Evolutionary conservation across 2,888 invertebrate species (phyloP).

Genomic region (Anaspis maculata): DNA sequence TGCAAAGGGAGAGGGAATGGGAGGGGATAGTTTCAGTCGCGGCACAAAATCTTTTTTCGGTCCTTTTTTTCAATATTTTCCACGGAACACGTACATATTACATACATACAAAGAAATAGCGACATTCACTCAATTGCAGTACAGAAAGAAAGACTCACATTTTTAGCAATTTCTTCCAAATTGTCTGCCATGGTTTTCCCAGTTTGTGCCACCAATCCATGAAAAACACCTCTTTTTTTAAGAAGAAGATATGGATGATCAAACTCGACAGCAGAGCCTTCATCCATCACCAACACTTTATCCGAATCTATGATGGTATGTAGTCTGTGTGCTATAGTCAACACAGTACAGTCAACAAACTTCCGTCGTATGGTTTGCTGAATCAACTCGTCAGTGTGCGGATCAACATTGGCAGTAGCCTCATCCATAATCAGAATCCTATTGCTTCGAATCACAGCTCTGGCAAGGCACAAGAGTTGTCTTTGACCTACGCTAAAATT

Average conservation of each 20-base stretch:
- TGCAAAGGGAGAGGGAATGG: too few relatives aligned
- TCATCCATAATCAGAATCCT: constrained; percentile 46
- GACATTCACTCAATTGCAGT: too few relatives aligned
- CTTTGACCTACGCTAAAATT: constrained; percentile 44
- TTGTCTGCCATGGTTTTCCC: constrained; percentile 58
- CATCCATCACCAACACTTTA: constrained; percentile 71
- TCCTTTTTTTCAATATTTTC: too few relatives aligned
- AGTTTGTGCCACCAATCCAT: constrained; percentile 57
- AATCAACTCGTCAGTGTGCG: constrained; percentile 64
- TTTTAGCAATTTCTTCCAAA: constrained; percentile 49
- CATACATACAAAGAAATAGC: too few relatives aligned
- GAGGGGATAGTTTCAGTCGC: too few relatives aligned
- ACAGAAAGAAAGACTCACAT: constrained; percentile 4
- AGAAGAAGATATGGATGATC: constrained; percentile 61
- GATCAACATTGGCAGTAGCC: constrained; percentile 74
- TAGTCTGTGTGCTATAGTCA: constrained; percentile 73
- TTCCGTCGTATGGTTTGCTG: constrained; percentile 67
- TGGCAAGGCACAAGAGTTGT: constrained; percentile 58
- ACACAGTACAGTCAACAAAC: constrained; percentile 65
- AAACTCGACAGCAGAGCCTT: constrained; percentile 63
- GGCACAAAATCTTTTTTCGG: too few relatives aligned
- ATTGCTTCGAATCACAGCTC: constrained; percentile 46
- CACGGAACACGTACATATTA: too few relatives aligned
- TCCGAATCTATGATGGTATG: constrained; percentile 80
- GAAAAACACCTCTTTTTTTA: constrained; percentile 48